A percentile compares a stretch with the other conserved stretches of the same genome.
phyloP scores from a whole-genome alignment of 2,888 invertebrate genomes.

The Dysmachus trigonus region DNA sequence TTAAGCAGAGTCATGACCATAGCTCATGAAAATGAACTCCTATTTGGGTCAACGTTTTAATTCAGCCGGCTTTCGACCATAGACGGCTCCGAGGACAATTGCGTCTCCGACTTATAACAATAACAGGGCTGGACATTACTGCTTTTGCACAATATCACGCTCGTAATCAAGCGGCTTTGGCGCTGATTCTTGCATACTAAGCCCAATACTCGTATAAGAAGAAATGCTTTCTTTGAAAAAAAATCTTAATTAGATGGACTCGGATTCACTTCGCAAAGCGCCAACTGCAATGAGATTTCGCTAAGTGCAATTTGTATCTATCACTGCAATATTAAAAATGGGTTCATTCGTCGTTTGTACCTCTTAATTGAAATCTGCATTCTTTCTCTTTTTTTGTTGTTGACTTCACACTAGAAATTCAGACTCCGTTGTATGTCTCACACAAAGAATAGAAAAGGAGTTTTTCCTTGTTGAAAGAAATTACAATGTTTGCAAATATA shows the following conservation, averaged over 20 bases:
- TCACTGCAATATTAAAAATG: background rate
- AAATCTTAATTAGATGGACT: background rate
- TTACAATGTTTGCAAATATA: background rate
- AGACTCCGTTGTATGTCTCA: background rate
- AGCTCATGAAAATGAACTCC: background rate
- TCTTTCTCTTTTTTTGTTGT: background rate
- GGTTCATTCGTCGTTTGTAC: background rate
- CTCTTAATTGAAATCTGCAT: background rate
- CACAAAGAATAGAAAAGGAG: background rate
- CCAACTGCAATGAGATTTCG: background rate
- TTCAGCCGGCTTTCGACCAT: background rate
- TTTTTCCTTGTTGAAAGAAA: background rate
- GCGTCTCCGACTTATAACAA: background rate
- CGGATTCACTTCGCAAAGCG: background rate
- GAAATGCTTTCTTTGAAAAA: background rate
- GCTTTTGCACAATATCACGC: background rate
- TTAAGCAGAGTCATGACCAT: conserved; percentile 6
- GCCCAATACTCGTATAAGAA: background rate
- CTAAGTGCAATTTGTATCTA: background rate
- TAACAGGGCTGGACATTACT: background rate
- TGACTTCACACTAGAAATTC: background rate
- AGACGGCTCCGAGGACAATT: background rate
- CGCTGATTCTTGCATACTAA: background rate
- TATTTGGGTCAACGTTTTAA: conserved; percentile 26
- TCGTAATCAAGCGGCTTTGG: background rate